phyloP scores from a whole-genome alignment of 1,140 invertebrate genomes.

The Vanessa tameamea region DNA sequence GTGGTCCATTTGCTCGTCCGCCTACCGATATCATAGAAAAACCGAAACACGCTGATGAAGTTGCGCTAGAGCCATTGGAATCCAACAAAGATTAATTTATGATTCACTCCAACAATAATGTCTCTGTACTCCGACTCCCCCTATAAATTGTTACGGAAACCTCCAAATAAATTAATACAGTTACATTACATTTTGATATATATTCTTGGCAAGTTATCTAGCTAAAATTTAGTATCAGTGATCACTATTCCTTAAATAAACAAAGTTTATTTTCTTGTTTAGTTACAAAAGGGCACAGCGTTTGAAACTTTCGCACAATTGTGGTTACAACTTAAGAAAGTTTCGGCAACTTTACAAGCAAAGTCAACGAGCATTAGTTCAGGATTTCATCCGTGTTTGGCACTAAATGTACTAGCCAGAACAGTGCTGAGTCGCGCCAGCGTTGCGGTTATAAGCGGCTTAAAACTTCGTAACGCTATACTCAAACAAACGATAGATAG shows the following conservation, averaged over 20 bases:
- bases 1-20: no score
- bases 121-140: no score
- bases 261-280: slow-evolving; percentile 25
- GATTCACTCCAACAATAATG: no score
- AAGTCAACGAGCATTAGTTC: slow-evolving; percentile 33
- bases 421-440: slow-evolving; percentile 7
- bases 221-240: background rate
- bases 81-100: no score
- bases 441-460: slow-evolving; percentile 23
- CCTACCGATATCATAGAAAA: no score
- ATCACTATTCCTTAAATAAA: background rate
- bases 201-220: background rate
- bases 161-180: no score
- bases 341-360: slow-evolving; percentile 28
- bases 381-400: slow-evolving; percentile 24
- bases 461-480: slow-evolving; percentile 19
- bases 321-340: slow-evolving; percentile 26
- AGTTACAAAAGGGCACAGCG: slow-evolving; percentile 25
- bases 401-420: slow-evolving; percentile 18
- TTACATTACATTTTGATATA: background rate
- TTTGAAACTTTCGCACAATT: slow-evolving; percentile 20
- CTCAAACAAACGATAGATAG: background rate
- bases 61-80: no score
- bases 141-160: no score
- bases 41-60: no score